A percentile compares a stretch with the other conserved stretches of the same genome.
phyloP scores from a whole-genome alignment of 2,113 vertebrate species.

The Procavia capensis region DNA sequence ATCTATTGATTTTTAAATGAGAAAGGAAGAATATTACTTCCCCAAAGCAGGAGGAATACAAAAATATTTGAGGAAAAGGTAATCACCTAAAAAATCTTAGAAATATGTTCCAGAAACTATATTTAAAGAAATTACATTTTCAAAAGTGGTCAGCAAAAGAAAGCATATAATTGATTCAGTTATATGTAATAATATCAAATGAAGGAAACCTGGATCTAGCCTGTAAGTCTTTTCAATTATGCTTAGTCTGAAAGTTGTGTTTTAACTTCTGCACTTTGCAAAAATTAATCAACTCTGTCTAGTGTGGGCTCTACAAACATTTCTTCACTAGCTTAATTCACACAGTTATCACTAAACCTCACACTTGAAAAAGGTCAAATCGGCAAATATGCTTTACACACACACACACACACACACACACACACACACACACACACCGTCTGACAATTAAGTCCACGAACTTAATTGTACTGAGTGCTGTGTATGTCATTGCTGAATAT shows the following conservation, averaged over 20 bases:
- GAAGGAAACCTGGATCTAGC: neutral
- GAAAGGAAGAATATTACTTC: slow-evolving; percentile 24
- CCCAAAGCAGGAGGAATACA: neutral
- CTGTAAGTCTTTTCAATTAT: neutral
- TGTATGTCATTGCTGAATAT: no score
- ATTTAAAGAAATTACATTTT: neutral
- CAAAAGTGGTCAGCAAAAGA: slow-evolving; percentile 19
- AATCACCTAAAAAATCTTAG: neutral
- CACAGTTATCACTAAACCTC: neutral
- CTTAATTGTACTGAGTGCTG: no score
- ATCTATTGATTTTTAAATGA: neutral
- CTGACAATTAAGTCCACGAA: no score
- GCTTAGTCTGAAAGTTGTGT: neutral
- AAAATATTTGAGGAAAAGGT: slow-evolving; percentile 5
- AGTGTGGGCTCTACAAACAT: neutral
- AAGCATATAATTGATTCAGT: neutral
- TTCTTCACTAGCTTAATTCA: neutral
- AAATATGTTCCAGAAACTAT: neutral
- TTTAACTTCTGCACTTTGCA: neutral
- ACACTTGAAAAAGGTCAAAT: neutral
- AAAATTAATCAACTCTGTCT: neutral
- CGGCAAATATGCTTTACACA: neutral
- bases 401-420: no score
- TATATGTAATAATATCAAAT: neutral
- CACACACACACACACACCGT: no score